A percentile compares a stretch with the other conserved stretches of the same genome.
Evolutionary conservation across 2,797 vertebrate species (phyloP).

Genomic region (Cossypha dichroa): DNA sequence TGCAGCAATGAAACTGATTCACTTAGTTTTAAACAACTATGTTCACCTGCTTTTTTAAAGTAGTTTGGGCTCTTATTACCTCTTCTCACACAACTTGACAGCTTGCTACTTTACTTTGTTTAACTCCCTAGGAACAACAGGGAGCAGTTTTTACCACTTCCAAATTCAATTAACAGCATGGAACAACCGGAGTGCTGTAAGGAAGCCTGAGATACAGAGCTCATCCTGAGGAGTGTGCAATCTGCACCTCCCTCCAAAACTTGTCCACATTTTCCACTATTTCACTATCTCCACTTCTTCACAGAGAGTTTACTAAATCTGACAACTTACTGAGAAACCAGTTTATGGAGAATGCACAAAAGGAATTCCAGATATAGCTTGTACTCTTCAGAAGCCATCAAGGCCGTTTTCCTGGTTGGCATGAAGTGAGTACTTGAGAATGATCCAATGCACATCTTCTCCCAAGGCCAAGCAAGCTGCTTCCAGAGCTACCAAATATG

Average conservation of each 20-base stretch:
- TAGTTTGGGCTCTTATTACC: neutral
- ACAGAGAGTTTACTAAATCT: neutral
- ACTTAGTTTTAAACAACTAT: neutral
- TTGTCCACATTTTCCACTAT: neutral
- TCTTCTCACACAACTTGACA: neutral
- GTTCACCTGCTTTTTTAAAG: neutral
- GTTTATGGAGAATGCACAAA: neutral
- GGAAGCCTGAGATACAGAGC: neutral
- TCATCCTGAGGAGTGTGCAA: neutral
- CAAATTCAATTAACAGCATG: neutral
- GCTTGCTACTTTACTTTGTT: neutral
- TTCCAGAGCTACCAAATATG: neutral
- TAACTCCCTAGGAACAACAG: neutral
- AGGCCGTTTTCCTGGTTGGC: fast-evolving
- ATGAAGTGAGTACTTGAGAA: neutral
- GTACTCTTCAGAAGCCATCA: neutral
- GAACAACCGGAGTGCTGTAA: neutral
- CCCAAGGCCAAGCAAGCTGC: neutral
- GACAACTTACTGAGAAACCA: neutral
- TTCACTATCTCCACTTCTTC: neutral
- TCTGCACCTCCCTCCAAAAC: neutral
- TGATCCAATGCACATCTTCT: neutral
- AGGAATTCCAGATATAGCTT: neutral
- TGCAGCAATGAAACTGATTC: neutral
- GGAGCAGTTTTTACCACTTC: neutral